Conservation (phyloP, 2,797 vertebrate genomes). For the Muscicapa comitata region DNA sequence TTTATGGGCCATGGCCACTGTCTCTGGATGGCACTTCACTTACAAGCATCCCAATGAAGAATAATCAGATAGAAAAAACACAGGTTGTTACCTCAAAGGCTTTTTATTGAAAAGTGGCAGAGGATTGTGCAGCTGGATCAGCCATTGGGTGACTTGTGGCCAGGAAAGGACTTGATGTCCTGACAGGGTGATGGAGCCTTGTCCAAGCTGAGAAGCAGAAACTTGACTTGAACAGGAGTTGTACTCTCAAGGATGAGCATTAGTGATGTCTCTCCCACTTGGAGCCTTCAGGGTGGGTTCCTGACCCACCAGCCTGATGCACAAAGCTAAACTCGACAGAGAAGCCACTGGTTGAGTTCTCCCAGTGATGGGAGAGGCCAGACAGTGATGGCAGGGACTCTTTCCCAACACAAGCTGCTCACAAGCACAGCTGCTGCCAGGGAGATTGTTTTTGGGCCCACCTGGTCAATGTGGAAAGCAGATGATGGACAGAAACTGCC, state of each 20-base stretch:
- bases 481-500: not conserved
- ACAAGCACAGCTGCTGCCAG: not conserved
- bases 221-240: not conserved
- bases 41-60: conserved; percentile 33
- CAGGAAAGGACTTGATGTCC: not conserved
- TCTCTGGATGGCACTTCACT: conserved; percentile 58
- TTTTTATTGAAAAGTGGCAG: not conserved
- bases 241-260: not conserved
- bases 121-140: not conserved
- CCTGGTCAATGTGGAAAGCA: not conserved
- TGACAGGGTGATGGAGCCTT: not conserved
- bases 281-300: not conserved
- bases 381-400: not conserved
- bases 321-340: not conserved
- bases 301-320: not conserved
- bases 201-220: not conserved
- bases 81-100: not conserved
- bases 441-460: not conserved
- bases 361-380: not conserved
- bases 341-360: not conserved
- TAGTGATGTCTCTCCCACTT: not conserved
- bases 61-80: conserved; percentile 46
- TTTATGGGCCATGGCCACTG: conserved; percentile 60
- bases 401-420: not conserved
- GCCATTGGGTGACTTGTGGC: not conserved